Conservation (phyloP, 2,888 invertebrate genomes). For the Adelphocoris suturalis region DNA sequence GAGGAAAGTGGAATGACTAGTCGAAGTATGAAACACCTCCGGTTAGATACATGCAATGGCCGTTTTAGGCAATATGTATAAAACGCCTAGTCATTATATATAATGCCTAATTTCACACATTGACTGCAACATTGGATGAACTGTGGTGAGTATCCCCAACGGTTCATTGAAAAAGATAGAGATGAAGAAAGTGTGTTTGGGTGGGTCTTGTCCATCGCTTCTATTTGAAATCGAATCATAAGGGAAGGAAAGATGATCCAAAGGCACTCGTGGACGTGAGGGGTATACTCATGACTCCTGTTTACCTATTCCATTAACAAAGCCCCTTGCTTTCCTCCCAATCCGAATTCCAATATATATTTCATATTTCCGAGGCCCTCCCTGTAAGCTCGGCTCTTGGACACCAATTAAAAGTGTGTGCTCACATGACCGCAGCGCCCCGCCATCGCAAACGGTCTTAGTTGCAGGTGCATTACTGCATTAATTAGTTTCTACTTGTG, state of each 20-base stretch:
- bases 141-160: background rate
- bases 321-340: conserved; percentile 61
- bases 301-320: conserved; percentile 73
- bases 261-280: conserved; percentile 68
- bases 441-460: background rate
- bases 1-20: no score
- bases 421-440: background rate
- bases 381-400: conserved; percentile 6
- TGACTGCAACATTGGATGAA: background rate
- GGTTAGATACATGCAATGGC: no score
- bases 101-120: no score
- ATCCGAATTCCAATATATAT: conserved; percentile 48
- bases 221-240: conserved; percentile 71
- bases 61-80: no score
- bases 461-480: conserved; percentile 56
- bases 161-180: conserved; percentile 46
- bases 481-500: conserved; percentile 47
- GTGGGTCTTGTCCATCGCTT: conserved; percentile 46
- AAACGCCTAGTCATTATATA: no score
- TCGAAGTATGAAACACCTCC: no score
- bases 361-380: conserved; percentile 55
- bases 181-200: conserved; percentile 41
- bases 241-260: conserved; percentile 62
- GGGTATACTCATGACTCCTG: conserved; percentile 68
- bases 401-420: conserved; percentile 64